Evolutionary conservation across 2,888 invertebrate genomes (phyloP).

Genomic region (Torymus tubicola): DNA sequence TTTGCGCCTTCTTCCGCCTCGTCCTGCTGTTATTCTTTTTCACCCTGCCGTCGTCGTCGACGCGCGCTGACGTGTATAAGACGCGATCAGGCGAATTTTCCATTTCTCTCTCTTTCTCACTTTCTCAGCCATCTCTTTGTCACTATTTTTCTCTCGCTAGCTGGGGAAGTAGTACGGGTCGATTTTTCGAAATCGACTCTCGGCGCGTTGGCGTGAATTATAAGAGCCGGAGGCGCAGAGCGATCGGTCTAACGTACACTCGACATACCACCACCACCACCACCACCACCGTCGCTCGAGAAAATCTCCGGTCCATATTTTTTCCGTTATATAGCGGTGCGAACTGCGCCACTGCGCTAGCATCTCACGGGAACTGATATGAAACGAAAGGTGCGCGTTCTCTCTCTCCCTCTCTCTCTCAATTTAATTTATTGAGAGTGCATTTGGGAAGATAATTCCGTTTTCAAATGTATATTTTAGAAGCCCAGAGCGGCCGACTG

Average conservation of each 20-base stretch:
- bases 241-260: slow-evolving; percentile 36
- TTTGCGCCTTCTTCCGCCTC: neutral
- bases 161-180: slow-evolving; percentile 51
- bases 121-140: neutral
- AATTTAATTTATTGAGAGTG: slow-evolving; percentile 38
- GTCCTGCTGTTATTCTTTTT: neutral
- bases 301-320: slow-evolving; percentile 42
- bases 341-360: neutral
- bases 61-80: slow-evolving; percentile 39
- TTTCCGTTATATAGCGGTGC: slow-evolving; percentile 21
- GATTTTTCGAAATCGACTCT: slow-evolving; percentile 59
- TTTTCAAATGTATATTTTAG: slow-evolving; percentile 9
- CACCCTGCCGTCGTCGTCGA: neutral
- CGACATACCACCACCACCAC: neutral
- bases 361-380: neutral
- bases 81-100: slow-evolving; percentile 56
- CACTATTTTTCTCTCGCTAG: slow-evolving; percentile 27
- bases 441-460: slow-evolving; percentile 20
- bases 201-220: slow-evolving; percentile 38
- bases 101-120: slow-evolving; percentile 9
- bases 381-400: neutral
- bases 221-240: slow-evolving; percentile 30
- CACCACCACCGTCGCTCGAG: neutral
- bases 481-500: neutral
- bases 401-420: too few species aligned